phyloP scores from a whole-genome alignment of 2,797 vertebrate genomes.

The Myotis pilosus region DNA sequence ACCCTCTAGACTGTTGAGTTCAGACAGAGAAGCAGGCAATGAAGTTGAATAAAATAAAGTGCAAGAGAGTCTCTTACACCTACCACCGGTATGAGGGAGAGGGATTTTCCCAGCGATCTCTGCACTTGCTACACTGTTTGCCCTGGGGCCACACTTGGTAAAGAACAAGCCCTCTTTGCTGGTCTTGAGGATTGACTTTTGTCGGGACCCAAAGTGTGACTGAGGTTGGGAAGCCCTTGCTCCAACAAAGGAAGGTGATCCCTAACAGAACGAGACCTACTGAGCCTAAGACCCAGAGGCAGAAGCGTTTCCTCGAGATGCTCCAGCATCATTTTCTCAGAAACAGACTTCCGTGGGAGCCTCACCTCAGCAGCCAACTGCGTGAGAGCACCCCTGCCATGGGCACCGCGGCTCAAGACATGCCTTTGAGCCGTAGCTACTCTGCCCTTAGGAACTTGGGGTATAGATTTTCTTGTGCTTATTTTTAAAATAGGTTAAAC shows the following conservation, averaged over 20 bases:
- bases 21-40: neutral
- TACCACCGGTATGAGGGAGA: fast-evolving
- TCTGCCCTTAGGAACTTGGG: neutral
- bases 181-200: fast-evolving
- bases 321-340: neutral
- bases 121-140: fast-evolving
- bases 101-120: fast-evolving
- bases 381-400: no score
- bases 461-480: neutral
- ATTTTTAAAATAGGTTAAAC: neutral
- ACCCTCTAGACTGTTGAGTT: neutral
- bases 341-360: neutral
- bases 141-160: neutral
- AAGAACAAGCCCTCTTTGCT: neutral
- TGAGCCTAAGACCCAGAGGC: neutral
- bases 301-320: neutral
- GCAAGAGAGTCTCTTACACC: neutral
- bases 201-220: neutral
- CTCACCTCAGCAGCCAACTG: fast-evolving
- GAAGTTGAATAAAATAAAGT: neutral
- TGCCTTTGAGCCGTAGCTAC: fast-evolving
- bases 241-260: neutral
- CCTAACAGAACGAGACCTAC: fast-evolving
- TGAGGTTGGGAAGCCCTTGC: neutral
- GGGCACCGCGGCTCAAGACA: fast-evolving